Percentiles rank a stretch among this genome's conserved stretches.
Evolutionary conservation across 2,797 vertebrate genomes (phyloP).

Genomic region (Eleutherodactylus coqui): DNA sequence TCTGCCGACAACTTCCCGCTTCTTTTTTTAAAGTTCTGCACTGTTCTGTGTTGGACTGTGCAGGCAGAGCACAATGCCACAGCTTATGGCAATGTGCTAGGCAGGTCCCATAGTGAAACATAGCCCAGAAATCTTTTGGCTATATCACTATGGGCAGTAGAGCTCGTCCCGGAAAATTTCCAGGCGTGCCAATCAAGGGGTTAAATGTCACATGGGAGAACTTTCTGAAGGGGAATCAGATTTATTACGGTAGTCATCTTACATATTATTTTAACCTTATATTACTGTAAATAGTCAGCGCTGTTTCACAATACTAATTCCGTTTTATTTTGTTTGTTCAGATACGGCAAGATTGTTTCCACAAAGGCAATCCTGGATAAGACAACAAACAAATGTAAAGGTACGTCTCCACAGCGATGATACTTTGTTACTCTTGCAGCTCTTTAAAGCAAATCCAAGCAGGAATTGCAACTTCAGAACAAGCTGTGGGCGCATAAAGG

Average conservation of each 20-base stretch:
- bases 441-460: neutral
- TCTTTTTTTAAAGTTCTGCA: too few species aligned
- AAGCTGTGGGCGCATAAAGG: neutral
- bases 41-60: too few species aligned
- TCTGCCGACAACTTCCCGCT: too few species aligned
- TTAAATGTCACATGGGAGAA: neutral
- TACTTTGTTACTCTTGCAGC: neutral
- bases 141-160: too few species aligned
- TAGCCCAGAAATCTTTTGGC: too few species aligned
- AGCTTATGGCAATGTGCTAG: too few species aligned
- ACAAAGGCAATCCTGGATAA: conserved; percentile 99
- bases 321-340: conserved; percentile 66
- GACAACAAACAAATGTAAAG: conserved; percentile 99
- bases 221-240: neutral
- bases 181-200: too few species aligned
- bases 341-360: conserved; percentile 98
- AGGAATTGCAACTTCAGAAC: neutral
- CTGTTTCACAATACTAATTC: neutral
- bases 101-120: too few species aligned
- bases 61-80: too few species aligned
- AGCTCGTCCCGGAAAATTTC: too few species aligned
- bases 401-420: conserved; percentile 72
- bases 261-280: neutral
- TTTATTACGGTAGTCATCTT: neutral
- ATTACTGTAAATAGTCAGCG: neutral